Evolutionary conservation across 2,797 vertebrate genomes (phyloP).

Genomic region (Acipenser oxyrinchus): DNA sequence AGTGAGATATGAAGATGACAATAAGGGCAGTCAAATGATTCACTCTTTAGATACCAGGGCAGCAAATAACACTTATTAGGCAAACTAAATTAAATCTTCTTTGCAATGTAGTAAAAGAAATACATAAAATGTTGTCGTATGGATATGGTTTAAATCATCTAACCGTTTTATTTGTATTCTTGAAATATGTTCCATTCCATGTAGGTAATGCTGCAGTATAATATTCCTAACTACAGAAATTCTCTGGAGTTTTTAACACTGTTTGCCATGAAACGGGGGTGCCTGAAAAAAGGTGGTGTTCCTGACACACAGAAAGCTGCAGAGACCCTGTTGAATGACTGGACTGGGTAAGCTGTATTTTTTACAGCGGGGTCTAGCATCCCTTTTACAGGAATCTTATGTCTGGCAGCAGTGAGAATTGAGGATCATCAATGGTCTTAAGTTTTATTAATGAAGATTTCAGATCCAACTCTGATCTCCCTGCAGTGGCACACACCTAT

Average conservation of each 20-base stretch:
- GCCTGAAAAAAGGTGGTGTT: slow-evolving; percentile 72
- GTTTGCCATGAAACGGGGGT: slow-evolving; percentile 76
- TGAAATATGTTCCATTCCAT: slow-evolving; percentile 14
- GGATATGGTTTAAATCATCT: no score
- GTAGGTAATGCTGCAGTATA: slow-evolving; percentile 81
- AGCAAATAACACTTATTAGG: no score
- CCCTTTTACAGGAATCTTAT: neutral
- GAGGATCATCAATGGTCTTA: slow-evolving; percentile 20
- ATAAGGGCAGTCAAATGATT: no score
- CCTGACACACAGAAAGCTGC: slow-evolving; percentile 62
- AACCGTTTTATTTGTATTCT: no score
- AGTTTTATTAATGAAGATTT: slow-evolving; percentile 17
- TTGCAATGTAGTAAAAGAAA: no score
- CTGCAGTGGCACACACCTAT: slow-evolving; percentile 5
- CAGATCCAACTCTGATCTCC: slow-evolving; percentile 17
- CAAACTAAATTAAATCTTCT: no score
- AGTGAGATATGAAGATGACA: no score
- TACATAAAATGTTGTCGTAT: no score
- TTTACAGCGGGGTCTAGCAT: neutral
- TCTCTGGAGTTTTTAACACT: slow-evolving; percentile 73
- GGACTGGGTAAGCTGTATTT: slow-evolving; percentile 77
- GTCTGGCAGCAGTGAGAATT: slow-evolving; percentile 19
- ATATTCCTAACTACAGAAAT: slow-evolving; percentile 70
- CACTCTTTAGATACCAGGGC: no score
- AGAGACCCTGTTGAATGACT: slow-evolving; percentile 69